Evolutionary conservation across 2,797 vertebrate genomes (phyloP).

Genomic region (Argyrosomus regius): DNA sequence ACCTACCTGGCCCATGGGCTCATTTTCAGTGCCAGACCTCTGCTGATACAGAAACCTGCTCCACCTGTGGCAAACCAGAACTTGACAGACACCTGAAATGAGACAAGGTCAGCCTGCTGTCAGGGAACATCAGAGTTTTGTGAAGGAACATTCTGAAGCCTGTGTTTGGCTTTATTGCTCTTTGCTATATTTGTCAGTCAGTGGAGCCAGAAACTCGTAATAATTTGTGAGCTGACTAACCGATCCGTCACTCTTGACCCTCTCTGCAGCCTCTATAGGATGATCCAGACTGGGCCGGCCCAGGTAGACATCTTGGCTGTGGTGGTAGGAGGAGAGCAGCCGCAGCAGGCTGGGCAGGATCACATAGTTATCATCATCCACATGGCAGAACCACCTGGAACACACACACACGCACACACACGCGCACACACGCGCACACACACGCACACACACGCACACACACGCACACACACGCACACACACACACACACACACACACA

Average conservation of each 20-base stretch:
- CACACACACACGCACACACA: background rate
- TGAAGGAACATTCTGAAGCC: background rate
- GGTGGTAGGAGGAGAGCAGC: conserved; percentile 93
- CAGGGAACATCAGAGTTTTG: background rate
- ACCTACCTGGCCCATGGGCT: conserved; percentile 97
- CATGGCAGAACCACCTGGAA: conserved; percentile 97
- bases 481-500: background rate
- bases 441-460: background rate
- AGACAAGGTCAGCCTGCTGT: conserved; percentile 1
- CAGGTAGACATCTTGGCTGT: conserved; percentile 94
- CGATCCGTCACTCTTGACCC: conserved; percentile 91
- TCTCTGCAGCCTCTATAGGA: conserved; percentile 94
- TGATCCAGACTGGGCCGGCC: conserved; percentile 96
- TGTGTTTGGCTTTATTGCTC: background rate
- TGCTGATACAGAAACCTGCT: conserved; percentile 97
- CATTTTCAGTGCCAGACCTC: conserved; percentile 98
- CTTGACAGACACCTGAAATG: conserved; percentile 88
- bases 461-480: background rate
- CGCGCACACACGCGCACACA: background rate
- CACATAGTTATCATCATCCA: conserved; percentile 98
- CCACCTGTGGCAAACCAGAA: conserved; percentile 99
- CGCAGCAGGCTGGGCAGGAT: conserved; percentile 88
- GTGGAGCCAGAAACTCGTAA: background rate
- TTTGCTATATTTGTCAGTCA: background rate
- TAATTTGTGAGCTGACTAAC: conserved; percentile 80